Conservation (phyloP, 2,113 vertebrate species). For the Peromyscus maniculatus region DNA sequence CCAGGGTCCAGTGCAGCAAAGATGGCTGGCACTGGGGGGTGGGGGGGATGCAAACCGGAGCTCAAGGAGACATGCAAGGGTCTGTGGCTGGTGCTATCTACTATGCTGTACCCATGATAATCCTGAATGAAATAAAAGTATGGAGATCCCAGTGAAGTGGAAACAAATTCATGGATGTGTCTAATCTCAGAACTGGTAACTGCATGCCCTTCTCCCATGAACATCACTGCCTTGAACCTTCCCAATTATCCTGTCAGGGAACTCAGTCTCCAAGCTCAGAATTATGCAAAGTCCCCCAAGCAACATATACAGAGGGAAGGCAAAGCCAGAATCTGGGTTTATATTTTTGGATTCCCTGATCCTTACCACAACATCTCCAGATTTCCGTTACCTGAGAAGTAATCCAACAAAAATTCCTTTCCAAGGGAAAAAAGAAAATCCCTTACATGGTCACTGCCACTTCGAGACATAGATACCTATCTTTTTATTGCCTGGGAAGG, state of each 20-base stretch:
- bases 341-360: not conserved
- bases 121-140: constrained; percentile 44
- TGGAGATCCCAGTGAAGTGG: constrained; percentile 18
- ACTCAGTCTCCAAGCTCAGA: not conserved
- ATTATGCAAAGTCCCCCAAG: constrained; percentile 45
- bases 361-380: not conserved
- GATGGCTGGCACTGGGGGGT: not conserved
- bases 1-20: not conserved
- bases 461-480: not conserved
- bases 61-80: not conserved
- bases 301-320: not conserved
- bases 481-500: not conserved
- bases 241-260: constrained; percentile 43
- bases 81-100: not conserved
- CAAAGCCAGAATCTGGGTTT: not conserved
- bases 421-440: not conserved
- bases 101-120: not conserved
- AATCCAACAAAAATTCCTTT: not conserved
- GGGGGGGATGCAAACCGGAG: not conserved
- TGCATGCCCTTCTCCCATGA: not conserved
- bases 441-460: not conserved
- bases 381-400: not conserved
- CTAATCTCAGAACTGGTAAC: constrained; percentile 50
- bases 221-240: constrained; percentile 58
- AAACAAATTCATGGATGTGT: constrained; percentile 1